Evolutionary conservation across 2,888 invertebrate species (phyloP), one percentile per base, ranked within the genome.

Genomic region (Ochlodes sylvanus): DNA sequence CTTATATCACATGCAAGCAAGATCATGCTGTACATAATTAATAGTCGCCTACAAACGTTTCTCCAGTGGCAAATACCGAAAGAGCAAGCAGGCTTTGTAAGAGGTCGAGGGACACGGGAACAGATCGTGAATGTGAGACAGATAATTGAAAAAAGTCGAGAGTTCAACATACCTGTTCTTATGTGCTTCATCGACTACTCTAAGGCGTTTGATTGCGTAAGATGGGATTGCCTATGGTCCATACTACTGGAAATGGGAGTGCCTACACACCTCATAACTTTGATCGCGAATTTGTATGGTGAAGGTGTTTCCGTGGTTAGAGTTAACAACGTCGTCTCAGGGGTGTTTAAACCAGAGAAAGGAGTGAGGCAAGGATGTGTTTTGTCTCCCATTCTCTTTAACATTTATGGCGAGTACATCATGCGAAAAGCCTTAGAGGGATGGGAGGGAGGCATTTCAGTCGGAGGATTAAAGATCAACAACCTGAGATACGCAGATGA

Each of bases 1-100:
- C 55, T 69, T 0, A 57, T 69, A 65, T 70, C 69, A 1, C 65
- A 72, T 32, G 66, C 63, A 9, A 69, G 69, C 34, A 69, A 70
- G 7, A 61, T 71, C 15, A 27, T 62, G 19, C 14, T 52, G 10
- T 47, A 67, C 14, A 14, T 44, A 0, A 67, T 55, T 7, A 52
- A 61, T 2, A 21, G n/a, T 0, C 50, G 66, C 15, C 54, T 60
- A 1, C 21, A 52, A 44, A 12, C 54, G 5, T 67, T 19, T 41
- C 47, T 64, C 10, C 57, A 64, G 14, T 68, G 32, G 57, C 63
- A 66, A 34, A 61, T 65, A 69, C 68, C 50, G 12, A 64, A 60
- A 10, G 44, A 56, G 19, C 67, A 64, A 42, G 60, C 71, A 10
- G 67, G 67, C 14, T 71, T 69, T 41, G 69, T 67, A 3, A 62